Conservation (phyloP, 2,797 vertebrate species). For the Acrossocheilus wenchowensis region DNA sequence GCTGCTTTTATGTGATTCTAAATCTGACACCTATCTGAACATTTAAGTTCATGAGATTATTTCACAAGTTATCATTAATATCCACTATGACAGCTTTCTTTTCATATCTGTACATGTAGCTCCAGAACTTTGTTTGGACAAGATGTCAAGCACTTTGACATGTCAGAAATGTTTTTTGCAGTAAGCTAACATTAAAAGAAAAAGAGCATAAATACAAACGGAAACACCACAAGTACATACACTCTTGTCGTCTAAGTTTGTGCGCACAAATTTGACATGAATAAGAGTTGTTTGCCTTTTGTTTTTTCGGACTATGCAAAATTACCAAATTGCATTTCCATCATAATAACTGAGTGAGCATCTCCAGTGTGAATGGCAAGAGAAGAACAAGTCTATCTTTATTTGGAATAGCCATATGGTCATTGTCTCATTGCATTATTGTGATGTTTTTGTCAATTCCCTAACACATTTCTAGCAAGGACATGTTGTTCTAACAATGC, state of each 20-base stretch:
- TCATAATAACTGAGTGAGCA: not conserved
- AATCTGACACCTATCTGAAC: not conserved
- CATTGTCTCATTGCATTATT: not conserved
- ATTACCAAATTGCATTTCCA: not conserved
- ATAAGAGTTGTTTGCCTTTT: not conserved
- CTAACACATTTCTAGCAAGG: not conserved
- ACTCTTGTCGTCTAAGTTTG: not conserved
- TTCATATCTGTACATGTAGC: not conserved
- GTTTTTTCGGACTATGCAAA: not conserved
- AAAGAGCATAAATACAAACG: not conserved
- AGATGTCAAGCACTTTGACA: not conserved
- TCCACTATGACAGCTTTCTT: not conserved
- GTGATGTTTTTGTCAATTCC: not conserved
- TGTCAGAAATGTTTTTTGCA: not conserved
- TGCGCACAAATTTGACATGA: not conserved
- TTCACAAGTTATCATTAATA: not conserved
- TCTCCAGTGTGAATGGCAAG: not conserved
- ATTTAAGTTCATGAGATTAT: not conserved
- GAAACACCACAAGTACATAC: not conserved
- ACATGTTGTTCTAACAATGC: not conserved
- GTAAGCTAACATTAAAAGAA: not conserved
- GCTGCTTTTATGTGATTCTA: not conserved
- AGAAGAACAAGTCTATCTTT: not conserved
- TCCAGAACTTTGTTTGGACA: not conserved
- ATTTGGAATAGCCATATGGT: not conserved